Base-by-base conservation (phyloP, 1,140 invertebrate genomes). In the Drosophila aff. region DNA sequence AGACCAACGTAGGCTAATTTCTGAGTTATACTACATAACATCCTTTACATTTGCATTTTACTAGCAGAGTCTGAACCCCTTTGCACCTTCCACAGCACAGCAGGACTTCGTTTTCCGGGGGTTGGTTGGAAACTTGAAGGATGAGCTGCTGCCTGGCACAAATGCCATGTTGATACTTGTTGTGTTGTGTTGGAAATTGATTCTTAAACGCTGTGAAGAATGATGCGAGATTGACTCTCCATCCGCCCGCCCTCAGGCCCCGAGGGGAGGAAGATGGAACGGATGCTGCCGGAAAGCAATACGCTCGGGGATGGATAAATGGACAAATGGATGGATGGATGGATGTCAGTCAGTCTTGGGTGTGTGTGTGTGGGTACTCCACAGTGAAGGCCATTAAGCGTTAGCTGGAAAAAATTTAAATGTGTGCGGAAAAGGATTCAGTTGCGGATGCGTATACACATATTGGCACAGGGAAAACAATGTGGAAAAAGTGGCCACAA, bases 191-290 rank as follows among this genome's bases (percentile, higher is more conserved):
- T 68, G 65, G 76, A 86, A 86, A 86, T 86, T 86, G 83, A 87
- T 86, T 87, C 83, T 86, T 87, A 86, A 86, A 86, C 71, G 83
- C 71, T 86, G 68, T 82, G 83, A 87, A 85, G 82, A 86, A 81
- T 85, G 82, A 85, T 85, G 82, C 69, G 61, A 71, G 76, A 83
- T 83, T 83, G 81, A 83, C 81, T 83, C 21, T 78, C 44, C 55
- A 49, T 38, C 71, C 52, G 33, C 7, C 43, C 43, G 50, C 43
- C 68, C 72, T 28, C 28, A 6, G 23, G 23, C 23, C 23, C 23
- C 23, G 23, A 3, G 23, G 23, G 23, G 23, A 23, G 68, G 43
- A 61, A 44, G 49, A 61, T 44, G 58, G 58, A 49, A 61, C 44
- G 58, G 47, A 74, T 66, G 76, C 60, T 65, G 60, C 28, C 71